Conservation (phyloP, 2,888 invertebrate genomes). For the Eubasilissa splendida region DNA sequence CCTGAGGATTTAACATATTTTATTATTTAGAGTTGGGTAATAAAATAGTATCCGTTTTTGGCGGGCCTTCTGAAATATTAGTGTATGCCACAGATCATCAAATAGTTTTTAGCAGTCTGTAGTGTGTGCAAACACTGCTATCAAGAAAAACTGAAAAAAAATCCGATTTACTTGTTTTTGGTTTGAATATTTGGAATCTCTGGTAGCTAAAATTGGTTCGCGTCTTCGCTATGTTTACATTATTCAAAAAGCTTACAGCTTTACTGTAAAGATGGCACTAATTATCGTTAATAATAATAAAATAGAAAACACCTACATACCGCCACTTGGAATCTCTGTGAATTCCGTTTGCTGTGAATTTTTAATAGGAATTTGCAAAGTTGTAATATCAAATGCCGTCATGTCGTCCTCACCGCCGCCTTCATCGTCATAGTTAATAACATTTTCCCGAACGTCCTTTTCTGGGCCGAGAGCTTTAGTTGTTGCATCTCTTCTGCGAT, state of each 20-base stretch:
- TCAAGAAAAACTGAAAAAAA: too few species aligned
- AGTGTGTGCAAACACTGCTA: too few species aligned
- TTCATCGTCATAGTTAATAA: slow-evolving; percentile 99
- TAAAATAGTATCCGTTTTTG: too few species aligned
- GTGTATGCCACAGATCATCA: too few species aligned
- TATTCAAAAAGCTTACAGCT: not conserved
- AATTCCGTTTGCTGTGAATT: slow-evolving; percentile 88
- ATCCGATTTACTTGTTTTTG: not conserved
- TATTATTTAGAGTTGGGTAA: too few species aligned
- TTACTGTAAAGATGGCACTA: not conserved
- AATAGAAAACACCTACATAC: slow-evolving; percentile 70
- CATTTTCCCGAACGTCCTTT: slow-evolving; percentile 98
- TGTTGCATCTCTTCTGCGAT: slow-evolving; percentile 91
- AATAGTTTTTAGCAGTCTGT: too few species aligned
- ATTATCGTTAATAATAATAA: too few species aligned
- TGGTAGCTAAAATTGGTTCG: not conserved
- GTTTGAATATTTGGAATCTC: not conserved
- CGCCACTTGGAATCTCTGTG: slow-evolving; percentile 75
- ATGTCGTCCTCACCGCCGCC: slow-evolving; percentile 99
- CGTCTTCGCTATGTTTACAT: not conserved
- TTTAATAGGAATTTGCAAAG: slow-evolving; percentile 95
- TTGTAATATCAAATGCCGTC: slow-evolving; percentile 98
- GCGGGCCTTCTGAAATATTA: too few species aligned
- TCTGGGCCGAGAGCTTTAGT: slow-evolving; percentile 97
- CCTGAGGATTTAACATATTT: too few species aligned